Percentiles rank a stretch among this genome's conserved stretches.
Conservation (phyloP, 2,888 invertebrate genomes). For the Creontiades dilutus region DNA sequence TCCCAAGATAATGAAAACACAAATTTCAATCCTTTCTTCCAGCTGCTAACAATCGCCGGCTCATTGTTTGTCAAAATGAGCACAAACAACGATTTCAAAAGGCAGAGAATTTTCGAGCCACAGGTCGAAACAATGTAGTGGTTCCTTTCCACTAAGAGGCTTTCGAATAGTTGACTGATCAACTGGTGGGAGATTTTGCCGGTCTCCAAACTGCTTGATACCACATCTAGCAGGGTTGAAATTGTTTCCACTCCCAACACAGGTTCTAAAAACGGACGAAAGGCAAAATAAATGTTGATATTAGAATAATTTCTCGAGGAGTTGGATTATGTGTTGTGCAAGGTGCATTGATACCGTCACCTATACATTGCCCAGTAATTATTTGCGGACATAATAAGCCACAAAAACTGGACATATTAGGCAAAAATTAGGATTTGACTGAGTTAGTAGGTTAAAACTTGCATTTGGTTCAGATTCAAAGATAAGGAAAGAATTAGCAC, state of each 20-base stretch:
- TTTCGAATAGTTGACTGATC: conserved; percentile 30
- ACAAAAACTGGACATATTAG: too few relatives aligned
- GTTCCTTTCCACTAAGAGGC: conserved; percentile 41
- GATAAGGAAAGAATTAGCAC: background rate
- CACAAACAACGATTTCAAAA: conserved; percentile 25
- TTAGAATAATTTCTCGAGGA: background rate
- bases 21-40: conserved; percentile 47
- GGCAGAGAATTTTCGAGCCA: conserved; percentile 1
- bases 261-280: conserved; percentile 46
- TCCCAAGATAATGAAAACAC: conserved; percentile 41
- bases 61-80: conserved; percentile 30
- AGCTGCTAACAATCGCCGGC: conserved; percentile 18
- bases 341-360: too few relatives aligned
- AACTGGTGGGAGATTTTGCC: background rate
- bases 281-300: background rate
- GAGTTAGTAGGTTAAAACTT: too few relatives aligned
- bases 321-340: too few relatives aligned
- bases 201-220: conserved; percentile 46
- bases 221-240: conserved; percentile 15
- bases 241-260: conserved; percentile 55
- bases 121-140: conserved; percentile 43
- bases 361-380: too few relatives aligned
- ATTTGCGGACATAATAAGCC: too few relatives aligned
- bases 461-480: too few relatives aligned
- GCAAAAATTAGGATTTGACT: too few relatives aligned